phyloP scores from a whole-genome alignment of 2,797 vertebrate genomes.

The Scleropages formosus region DNA sequence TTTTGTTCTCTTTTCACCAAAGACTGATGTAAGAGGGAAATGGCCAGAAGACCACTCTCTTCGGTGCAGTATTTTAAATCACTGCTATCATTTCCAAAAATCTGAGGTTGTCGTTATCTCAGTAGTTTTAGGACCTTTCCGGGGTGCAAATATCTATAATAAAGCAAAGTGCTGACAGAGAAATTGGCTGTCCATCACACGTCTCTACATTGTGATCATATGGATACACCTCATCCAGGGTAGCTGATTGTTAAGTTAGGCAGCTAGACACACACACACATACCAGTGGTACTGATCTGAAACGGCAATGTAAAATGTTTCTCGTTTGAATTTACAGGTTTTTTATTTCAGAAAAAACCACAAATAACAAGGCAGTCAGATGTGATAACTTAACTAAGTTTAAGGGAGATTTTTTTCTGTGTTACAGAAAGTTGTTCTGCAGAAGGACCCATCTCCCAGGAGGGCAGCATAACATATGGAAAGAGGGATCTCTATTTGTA shows the following conservation, averaged over 20 bases:
- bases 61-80: too few relatives aligned
- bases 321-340: slow-evolving; percentile 8
- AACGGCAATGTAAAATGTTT: background rate
- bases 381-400: background rate
- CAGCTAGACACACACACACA: background rate
- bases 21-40: background rate
- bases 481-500: slow-evolving; percentile 40
- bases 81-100: too few relatives aligned
- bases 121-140: too few relatives aligned
- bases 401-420: background rate
- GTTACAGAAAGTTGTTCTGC: slow-evolving; percentile 6
- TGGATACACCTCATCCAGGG: background rate
- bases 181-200: background rate
- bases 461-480: slow-evolving; percentile 52
- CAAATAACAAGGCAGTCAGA: background rate
- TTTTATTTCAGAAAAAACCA: background rate
- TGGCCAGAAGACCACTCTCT: background rate
- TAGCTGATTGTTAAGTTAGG: too few relatives aligned
- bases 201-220: background rate
- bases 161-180: too few relatives aligned
- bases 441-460: slow-evolving; percentile 20
- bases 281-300: background rate
- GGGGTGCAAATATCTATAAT: background rate
- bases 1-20: background rate
- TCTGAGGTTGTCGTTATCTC: too few relatives aligned